Evolutionary conservation across 2,797 vertebrate species (phyloP).

Genomic region (Ctenopoma kingsleyae): DNA sequence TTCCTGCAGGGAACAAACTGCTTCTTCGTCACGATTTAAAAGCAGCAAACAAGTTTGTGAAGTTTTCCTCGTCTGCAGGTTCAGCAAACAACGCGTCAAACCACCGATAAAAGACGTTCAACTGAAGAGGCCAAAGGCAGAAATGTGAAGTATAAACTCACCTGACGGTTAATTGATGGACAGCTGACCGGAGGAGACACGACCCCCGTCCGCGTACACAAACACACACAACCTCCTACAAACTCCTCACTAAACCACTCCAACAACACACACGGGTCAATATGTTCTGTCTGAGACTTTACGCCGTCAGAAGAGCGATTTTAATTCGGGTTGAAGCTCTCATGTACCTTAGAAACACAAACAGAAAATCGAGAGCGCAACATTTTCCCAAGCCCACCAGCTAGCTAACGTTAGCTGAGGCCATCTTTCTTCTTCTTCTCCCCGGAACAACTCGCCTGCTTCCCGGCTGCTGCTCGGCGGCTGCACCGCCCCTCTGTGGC

Average conservation of each 20-base stretch:
- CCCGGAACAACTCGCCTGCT: constrained; percentile 20
- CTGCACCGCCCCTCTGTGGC: constrained; percentile 25
- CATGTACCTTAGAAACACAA: rapidly evolving
- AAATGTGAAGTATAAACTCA: constrained; percentile 29
- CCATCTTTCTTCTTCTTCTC: constrained; percentile 42
- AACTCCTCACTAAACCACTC: background rate
- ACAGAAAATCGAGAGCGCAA: background rate
- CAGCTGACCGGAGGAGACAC: constrained; percentile 45
- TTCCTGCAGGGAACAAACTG: background rate
- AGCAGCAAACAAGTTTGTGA: constrained; percentile 9
- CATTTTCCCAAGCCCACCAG: constrained; percentile 34
- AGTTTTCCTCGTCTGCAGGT: background rate
- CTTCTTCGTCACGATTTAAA: background rate
- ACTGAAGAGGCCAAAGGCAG: rapidly evolving
- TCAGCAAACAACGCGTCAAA: rapidly evolving
- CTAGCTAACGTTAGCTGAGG: constrained; percentile 47
- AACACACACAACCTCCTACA: background rate
- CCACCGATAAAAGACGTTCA: rapidly evolving
- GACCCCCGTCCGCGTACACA: constrained; percentile 13
- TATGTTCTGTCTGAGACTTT: rapidly evolving
- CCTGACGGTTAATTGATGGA: constrained; percentile 49
- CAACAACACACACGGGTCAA: rapidly evolving
- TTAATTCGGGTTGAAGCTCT: rapidly evolving
- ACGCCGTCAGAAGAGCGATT: rapidly evolving
- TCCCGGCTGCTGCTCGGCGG: background rate